These are phyloP conservation scores for Enteromius paludinosus DNA, from an alignment of 2,797 vertebrate genomes.

Conservation along the genomic window DNA sequence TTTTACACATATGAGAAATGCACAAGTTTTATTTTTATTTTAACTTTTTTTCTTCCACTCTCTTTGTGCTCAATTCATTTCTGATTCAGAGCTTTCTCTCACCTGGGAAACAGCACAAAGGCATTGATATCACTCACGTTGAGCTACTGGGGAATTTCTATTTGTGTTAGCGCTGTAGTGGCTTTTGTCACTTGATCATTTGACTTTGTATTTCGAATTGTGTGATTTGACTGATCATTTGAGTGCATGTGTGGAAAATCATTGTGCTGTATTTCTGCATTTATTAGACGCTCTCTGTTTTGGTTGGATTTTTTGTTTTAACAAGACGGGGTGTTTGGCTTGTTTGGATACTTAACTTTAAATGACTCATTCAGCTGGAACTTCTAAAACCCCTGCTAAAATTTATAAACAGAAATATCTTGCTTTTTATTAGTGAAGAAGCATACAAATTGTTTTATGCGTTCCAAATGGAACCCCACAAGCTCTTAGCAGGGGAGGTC, in stretches of 20 bases:
- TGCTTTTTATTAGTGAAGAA: not conserved
- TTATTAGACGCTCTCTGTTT: not conserved
- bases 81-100: constrained; percentile 84
- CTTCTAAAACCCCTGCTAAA: not conserved
- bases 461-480: not conserved
- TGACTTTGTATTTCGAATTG: constrained; percentile 78
- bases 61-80: constrained; percentile 67
- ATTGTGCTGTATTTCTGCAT: not conserved
- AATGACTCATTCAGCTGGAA: not conserved
- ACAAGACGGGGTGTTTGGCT: not conserved
- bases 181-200: constrained; percentile 80
- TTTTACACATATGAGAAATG: constrained; percentile 38
- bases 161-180: constrained; percentile 71
- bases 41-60: not conserved
- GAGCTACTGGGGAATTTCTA: constrained; percentile 58
- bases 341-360: not conserved
- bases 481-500: constrained; percentile 8
- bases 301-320: too few relatives aligned
- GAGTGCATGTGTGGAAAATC: not conserved
- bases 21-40: constrained; percentile 6
- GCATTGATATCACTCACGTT: constrained; percentile 91
- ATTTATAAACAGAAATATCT: not conserved
- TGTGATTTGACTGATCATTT: constrained; percentile 81
- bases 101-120: constrained; percentile 88
- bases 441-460: not conserved